These are phyloP conservation scores for Gobiocypris rarus DNA, from an alignment of 2,113 vertebrate genomes.

Conservation along the genomic window DNA sequence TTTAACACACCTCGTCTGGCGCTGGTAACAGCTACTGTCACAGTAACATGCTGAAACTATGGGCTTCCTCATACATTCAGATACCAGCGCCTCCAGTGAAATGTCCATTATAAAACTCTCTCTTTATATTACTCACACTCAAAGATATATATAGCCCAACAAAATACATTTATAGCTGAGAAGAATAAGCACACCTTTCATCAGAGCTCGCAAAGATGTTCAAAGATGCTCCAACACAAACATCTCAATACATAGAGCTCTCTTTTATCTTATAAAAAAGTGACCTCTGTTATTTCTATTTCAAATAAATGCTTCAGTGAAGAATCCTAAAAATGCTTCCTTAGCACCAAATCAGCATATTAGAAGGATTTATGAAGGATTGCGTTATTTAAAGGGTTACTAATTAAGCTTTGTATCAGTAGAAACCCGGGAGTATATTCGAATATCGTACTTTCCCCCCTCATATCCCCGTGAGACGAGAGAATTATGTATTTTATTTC, in stretches of 20 bases:
- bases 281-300: not conserved
- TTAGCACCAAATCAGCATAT: not conserved
- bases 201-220: not conserved
- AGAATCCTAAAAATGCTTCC: not conserved
- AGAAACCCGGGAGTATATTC: too few relatives aligned
- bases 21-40: not conserved
- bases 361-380: not conserved
- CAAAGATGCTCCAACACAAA: not conserved
- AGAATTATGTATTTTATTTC: too few relatives aligned
- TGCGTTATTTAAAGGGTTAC: too few relatives aligned
- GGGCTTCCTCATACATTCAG: constrained; percentile 63
- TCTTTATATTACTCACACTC: constrained; percentile 5
- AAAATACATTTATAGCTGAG: not conserved
- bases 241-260: not conserved
- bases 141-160: not conserved
- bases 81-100: constrained; percentile 64
- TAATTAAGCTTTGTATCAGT: too few relatives aligned
- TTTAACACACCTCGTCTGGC: not conserved
- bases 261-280: not conserved
- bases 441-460: too few relatives aligned
- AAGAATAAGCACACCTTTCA: not conserved
- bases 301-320: not conserved
- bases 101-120: constrained; percentile 70
- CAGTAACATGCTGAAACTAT: too few relatives aligned
- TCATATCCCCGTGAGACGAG: too few relatives aligned